Evolutionary conservation across 2,113 vertebrate genomes (phyloP).

Genomic region (Cricetomys ansorgei): DNA sequence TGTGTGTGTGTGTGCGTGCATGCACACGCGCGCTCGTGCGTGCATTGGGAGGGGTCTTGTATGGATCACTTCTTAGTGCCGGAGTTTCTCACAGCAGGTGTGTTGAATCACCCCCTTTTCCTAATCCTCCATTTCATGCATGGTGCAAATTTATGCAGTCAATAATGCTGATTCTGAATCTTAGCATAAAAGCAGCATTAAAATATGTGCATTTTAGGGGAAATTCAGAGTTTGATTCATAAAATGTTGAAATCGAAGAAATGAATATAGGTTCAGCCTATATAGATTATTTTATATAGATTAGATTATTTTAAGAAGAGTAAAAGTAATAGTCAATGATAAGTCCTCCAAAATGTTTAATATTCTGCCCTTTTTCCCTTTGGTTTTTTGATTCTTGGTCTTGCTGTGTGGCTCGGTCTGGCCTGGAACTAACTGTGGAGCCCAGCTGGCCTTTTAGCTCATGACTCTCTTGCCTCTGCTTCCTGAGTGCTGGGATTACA

Average conservation of each 20-base stretch:
- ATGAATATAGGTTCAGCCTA: background rate
- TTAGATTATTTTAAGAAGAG: slow-evolving; percentile 23
- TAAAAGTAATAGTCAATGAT: background rate
- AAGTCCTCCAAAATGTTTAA: background rate
- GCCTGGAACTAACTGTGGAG: background rate
- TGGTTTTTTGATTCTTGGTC: background rate
- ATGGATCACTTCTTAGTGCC: background rate
- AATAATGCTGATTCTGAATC: background rate
- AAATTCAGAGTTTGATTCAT: background rate
- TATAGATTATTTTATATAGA: background rate
- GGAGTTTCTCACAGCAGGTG: background rate
- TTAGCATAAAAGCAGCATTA: slow-evolving; percentile 37
- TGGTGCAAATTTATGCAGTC: background rate
- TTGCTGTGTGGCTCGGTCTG: background rate
- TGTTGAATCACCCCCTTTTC: background rate
- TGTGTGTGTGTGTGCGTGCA: background rate
- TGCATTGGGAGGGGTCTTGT: background rate
- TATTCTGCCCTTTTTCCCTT: background rate
- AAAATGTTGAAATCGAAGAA: slow-evolving; percentile 46
- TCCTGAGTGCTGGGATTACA: too few species aligned
- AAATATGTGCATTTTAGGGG: slow-evolving; percentile 35
- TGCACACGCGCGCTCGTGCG: too few species aligned
- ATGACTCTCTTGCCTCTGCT: background rate
- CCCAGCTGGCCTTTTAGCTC: background rate
- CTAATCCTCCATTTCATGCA: background rate